Percentiles rank a stretch among this genome's conserved stretches.
These are phyloP conservation scores for Ambastaia sidthimunki DNA, from an alignment of 2,797 vertebrate genomes.

Conservation along the genomic window DNA sequence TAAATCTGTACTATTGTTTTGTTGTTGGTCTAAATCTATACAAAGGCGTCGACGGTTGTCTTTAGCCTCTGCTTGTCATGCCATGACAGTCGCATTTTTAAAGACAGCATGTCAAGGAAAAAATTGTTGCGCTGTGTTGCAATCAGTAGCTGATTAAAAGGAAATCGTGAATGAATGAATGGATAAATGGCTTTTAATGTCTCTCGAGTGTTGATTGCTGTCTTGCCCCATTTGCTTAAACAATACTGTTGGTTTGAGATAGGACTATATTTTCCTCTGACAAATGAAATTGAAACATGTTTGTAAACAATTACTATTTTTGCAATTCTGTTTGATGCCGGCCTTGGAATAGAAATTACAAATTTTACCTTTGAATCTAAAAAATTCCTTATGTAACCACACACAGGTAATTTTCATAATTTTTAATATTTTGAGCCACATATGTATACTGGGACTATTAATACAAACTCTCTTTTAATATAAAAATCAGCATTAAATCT, in stretches of 20 bases:
- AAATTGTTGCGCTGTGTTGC: too few relatives aligned
- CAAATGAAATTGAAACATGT: background rate
- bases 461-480: too few relatives aligned
- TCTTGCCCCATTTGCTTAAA: background rate
- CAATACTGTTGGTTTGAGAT: background rate
- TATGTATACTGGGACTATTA: too few relatives aligned
- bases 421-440: too few relatives aligned
- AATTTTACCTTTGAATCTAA: background rate
- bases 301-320: background rate
- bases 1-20: too few relatives aligned
- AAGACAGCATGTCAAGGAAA: too few relatives aligned
- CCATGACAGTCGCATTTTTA: too few relatives aligned
- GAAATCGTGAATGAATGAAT: background rate
- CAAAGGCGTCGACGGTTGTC: too few relatives aligned
- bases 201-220: background rate
- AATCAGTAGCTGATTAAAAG: background rate
- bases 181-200: background rate
- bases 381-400: background rate
- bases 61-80: too few relatives aligned
- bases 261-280: background rate
- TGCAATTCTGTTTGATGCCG: background rate
- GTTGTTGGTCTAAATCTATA: too few relatives aligned
- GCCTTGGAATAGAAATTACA: background rate
- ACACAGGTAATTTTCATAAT: too few relatives aligned
- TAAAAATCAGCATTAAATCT: too few relatives aligned